Evolutionary conservation across 2,113 vertebrate genomes (phyloP).

Genomic region (Macquaria ambigua): DNA sequence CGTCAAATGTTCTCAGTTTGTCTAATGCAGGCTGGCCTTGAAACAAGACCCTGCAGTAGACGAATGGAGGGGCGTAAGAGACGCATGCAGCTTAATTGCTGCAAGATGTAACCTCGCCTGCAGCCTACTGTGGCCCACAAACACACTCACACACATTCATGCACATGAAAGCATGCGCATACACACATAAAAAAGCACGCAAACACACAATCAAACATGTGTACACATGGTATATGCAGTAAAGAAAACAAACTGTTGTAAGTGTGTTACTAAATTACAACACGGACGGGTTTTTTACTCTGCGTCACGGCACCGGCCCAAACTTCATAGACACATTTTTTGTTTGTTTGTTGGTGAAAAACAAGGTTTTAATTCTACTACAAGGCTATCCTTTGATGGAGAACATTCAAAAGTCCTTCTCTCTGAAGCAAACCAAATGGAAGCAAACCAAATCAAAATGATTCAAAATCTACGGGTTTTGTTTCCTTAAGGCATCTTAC

Average conservation of each 20-base stretch:
- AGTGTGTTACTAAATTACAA: conserved; percentile 49
- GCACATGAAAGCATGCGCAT: conserved; percentile 48
- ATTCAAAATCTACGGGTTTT: conserved; percentile 35
- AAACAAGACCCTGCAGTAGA: conserved; percentile 75
- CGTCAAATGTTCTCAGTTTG: conserved; percentile 69
- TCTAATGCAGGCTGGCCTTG: conserved; percentile 72
- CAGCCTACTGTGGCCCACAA: conserved; percentile 74
- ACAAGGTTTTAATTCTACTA: conserved; percentile 53
- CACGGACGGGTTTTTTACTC: neutral
- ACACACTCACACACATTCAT: conserved; percentile 64
- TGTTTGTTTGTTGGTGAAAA: conserved; percentile 60
- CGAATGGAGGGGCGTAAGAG: conserved; percentile 75
- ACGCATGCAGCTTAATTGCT: conserved; percentile 83
- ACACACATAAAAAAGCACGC: conserved; percentile 26
- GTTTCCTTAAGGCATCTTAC: conserved; percentile 40
- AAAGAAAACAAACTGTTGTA: conserved; percentile 42
- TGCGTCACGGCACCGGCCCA: neutral
- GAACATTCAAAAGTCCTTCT: conserved; percentile 37
- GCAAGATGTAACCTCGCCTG: conserved; percentile 84
- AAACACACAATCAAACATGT: conserved; percentile 53
- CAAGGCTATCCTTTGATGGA: conserved; percentile 44
- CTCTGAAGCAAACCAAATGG: conserved; percentile 47
- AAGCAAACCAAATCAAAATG: conserved; percentile 57
- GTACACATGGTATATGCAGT: conserved; percentile 15
- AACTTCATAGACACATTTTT: conserved; percentile 43